Conservation (phyloP, 2,113 vertebrate genomes). For the Syrrhaptes paradoxus region DNA sequence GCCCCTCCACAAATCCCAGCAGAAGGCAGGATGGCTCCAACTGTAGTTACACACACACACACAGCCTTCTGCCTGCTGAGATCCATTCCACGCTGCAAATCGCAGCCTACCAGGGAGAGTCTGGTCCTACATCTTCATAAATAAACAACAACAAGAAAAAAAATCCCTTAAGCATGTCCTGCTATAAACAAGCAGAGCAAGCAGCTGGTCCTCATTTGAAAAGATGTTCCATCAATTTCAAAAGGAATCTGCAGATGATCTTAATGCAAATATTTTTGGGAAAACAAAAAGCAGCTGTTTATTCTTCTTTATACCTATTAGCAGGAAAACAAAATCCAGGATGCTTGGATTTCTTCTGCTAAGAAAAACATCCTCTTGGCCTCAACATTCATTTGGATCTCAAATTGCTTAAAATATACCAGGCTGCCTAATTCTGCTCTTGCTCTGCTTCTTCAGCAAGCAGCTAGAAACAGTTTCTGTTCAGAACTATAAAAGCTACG, state of each 20-base stretch:
- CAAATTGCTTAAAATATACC: background rate
- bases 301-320: conserved; percentile 67
- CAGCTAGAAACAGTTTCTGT: background rate
- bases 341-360: conserved; percentile 8
- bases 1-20: fast-evolving
- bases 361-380: conserved; percentile 60
- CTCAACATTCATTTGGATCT: background rate
- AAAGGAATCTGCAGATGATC: conserved; percentile 46
- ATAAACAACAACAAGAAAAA: background rate
- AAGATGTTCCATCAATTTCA: conserved; percentile 40
- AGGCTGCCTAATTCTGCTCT: background rate
- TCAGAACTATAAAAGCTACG: background rate
- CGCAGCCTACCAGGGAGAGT: background rate
- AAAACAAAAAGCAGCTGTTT: conserved; percentile 71
- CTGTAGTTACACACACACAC: fast-evolving
- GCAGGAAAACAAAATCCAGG: conserved; percentile 34
- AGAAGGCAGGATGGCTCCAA: background rate
- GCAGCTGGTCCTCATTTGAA: conserved; percentile 72
- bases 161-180: background rate
- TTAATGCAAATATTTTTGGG: conserved; percentile 62
- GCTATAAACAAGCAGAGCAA: conserved; percentile 55
- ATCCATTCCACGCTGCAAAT: background rate
- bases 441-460: background rate
- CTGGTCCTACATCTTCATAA: background rate
- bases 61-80: background rate